These are phyloP conservation scores for Helarctos malayanus DNA, from an alignment of 2,797 vertebrate genomes.

Conservation along the genomic window DNA sequence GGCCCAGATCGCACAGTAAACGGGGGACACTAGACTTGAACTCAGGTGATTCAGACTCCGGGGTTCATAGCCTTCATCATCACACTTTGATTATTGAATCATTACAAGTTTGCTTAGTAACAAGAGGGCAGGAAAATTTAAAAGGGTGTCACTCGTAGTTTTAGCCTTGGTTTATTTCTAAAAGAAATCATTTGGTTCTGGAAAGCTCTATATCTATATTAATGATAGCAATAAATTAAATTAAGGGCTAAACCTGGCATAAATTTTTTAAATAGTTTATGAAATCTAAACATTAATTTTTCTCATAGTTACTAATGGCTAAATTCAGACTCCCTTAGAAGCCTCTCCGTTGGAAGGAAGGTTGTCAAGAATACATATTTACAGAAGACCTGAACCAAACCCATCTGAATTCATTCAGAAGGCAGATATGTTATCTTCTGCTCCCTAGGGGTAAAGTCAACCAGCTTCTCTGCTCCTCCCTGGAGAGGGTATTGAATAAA, in stretches of 20 bases:
- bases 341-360: neutral
- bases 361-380: neutral
- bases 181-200: neutral
- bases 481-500: neutral
- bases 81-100: neutral
- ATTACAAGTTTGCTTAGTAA: neutral
- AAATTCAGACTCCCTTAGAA: neutral
- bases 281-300: neutral
- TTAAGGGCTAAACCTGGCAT: neutral
- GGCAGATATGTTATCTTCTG: neutral
- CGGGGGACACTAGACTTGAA: neutral
- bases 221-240: neutral
- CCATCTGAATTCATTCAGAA: neutral
- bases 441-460: neutral
- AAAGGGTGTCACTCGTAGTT: neutral
- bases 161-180: neutral
- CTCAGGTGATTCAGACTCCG: too few species aligned
- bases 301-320: neutral
- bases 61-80: neutral
- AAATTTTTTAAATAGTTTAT: neutral
- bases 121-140: neutral
- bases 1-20: neutral
- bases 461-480: neutral
- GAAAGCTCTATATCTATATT: neutral
- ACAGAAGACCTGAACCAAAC: neutral